Evolutionary conservation across 2,113 vertebrate genomes (phyloP).

Genomic region (Uropsilus gracilis): DNA sequence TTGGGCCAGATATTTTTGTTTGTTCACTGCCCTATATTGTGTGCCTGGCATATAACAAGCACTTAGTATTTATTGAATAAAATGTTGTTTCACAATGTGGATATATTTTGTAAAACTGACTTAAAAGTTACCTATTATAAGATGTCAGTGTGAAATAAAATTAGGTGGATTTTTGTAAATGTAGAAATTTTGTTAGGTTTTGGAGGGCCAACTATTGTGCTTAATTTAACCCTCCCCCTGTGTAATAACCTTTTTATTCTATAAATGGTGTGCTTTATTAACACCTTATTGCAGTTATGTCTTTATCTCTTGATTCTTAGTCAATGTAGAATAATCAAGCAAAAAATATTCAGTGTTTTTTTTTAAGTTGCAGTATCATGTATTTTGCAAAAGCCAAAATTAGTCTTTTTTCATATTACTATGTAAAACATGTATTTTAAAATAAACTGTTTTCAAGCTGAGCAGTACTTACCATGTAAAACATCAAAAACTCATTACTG

Average conservation of each 20-base stretch:
- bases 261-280: conserved; percentile 84
- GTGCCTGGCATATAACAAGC: conserved; percentile 30
- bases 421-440: conserved; percentile 7
- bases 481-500: conserved; percentile 14
- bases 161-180: conserved; percentile 61
- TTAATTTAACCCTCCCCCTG: conserved; percentile 83
- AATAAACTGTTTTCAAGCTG: conserved; percentile 36
- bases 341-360: conserved; percentile 67
- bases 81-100: conserved; percentile 60
- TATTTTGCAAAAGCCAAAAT: not conserved
- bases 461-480: conserved; percentile 28
- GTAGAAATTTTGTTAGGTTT: conserved; percentile 50
- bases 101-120: conserved; percentile 51
- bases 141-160: conserved; percentile 56
- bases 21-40: not conserved
- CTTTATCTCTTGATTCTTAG: conserved; percentile 67
- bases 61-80: conserved; percentile 49
- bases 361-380: conserved; percentile 88
- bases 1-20: conserved; percentile 43
- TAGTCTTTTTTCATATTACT: conserved; percentile 21
- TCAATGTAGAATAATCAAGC: conserved; percentile 73
- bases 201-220: conserved; percentile 61
- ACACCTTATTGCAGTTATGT: conserved; percentile 65
- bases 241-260: conserved; percentile 90
- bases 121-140: conserved; percentile 61